phyloP scores from a whole-genome alignment of 2,113 vertebrate genomes.

The Caracal caracal region DNA sequence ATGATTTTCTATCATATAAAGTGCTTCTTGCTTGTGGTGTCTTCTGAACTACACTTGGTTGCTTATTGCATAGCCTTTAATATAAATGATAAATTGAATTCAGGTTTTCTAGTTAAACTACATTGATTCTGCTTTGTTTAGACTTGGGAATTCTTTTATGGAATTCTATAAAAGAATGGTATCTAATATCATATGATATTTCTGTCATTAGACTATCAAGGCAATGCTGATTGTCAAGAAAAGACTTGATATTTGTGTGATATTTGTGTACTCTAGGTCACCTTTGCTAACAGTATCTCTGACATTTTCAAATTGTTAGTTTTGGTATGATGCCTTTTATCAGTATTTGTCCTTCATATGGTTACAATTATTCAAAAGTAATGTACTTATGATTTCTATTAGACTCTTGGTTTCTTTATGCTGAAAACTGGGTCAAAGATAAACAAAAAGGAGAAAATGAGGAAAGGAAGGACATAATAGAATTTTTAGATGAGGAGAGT shows the following conservation, averaged over 20 bases:
- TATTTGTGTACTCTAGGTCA: background rate
- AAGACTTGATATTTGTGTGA: background rate
- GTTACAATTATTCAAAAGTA: background rate
- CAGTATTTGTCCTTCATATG: background rate
- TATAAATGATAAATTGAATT: constrained; percentile 11
- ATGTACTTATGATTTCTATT: background rate
- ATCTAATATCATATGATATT: background rate
- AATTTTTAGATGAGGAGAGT: background rate
- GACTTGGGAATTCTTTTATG: background rate
- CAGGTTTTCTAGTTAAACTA: background rate
- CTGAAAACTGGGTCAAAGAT: background rate
- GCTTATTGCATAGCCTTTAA: background rate
- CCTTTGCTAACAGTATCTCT: background rate
- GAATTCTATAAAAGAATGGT: background rate
- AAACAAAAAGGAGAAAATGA: background rate
- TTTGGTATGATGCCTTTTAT: constrained; percentile 4
- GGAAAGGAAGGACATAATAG: background rate
- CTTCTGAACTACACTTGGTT: background rate
- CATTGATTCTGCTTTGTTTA: background rate
- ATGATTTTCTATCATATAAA: background rate
- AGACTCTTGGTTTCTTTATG: background rate
- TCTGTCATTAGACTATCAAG: background rate
- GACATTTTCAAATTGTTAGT: background rate
- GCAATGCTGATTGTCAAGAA: background rate
- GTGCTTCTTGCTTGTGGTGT: background rate